phyloP scores from a whole-genome alignment of 2,113 vertebrate species.

The Oreochromis aureus region DNA sequence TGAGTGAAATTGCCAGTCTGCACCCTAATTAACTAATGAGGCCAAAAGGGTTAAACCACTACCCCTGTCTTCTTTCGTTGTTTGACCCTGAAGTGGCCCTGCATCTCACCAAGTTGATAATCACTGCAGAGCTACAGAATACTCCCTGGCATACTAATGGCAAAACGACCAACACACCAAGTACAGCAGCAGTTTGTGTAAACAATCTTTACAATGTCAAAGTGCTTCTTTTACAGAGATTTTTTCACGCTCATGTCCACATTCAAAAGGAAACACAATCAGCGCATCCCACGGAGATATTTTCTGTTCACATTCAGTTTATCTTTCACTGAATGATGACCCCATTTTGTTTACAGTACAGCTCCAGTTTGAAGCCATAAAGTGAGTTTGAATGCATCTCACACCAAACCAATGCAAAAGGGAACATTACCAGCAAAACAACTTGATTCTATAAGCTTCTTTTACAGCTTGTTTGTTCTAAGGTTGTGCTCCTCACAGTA shows the following conservation, averaged over 20 bases:
- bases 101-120: conserved; percentile 37
- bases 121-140: conserved; percentile 20
- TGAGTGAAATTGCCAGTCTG: conserved; percentile 14
- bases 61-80: conserved; percentile 9
- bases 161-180: too few species aligned
- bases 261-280: neutral
- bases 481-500: neutral
- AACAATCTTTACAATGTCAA: neutral
- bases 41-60: conserved; percentile 30
- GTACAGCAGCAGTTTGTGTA: neutral
- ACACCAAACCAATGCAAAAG: neutral
- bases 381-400: neutral
- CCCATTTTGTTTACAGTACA: neutral
- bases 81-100: conserved; percentile 46
- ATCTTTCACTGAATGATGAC: neutral
- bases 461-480: neutral
- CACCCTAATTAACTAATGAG: conserved; percentile 69
- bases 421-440: neutral
- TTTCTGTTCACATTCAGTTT: neutral
- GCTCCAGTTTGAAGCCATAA: neutral
- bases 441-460: neutral
- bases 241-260: neutral
- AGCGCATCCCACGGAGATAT: neutral
- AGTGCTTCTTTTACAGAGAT: neutral
- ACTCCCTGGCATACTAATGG: conserved; percentile 30